Evolutionary conservation across 2,888 invertebrate genomes (phyloP).

Genomic region (Dendrolimus houi): DNA sequence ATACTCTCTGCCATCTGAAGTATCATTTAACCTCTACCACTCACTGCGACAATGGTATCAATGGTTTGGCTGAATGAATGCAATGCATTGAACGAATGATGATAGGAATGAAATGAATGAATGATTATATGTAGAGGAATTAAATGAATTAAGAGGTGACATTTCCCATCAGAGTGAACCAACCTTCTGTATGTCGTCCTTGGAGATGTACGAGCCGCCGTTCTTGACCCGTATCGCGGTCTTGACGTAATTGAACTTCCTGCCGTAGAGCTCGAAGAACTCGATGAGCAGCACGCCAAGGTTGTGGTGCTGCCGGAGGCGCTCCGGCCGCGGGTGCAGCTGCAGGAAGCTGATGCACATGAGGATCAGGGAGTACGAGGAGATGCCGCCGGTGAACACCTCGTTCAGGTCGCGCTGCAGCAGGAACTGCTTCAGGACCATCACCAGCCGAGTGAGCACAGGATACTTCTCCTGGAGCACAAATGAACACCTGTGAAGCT

Average conservation of each 20-base stretch:
- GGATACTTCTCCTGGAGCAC: slow-evolving; percentile 83
- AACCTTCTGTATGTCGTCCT: slow-evolving; percentile 89
- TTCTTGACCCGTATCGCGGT: slow-evolving; percentile 95
- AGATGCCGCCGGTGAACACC: slow-evolving; percentile 99
- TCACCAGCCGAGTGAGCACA: slow-evolving; percentile 93
- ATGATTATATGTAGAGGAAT: no score
- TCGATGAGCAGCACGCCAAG: slow-evolving; percentile 96
- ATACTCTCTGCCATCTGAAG: no score
- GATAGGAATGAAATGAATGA: no score
- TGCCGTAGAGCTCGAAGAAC: slow-evolving; percentile 97
- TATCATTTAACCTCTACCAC: no score
- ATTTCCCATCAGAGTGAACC: neutral
- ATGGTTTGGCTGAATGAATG: no score
- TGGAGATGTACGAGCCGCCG: slow-evolving; percentile 95
- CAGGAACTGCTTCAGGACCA: slow-evolving; percentile 98
- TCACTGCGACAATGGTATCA: no score
- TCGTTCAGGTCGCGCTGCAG: slow-evolving; percentile 98
- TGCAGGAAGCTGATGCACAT: slow-evolving; percentile 98
- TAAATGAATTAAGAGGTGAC: no score
- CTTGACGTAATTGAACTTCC: slow-evolving; percentile 96
- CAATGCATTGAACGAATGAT: no score
- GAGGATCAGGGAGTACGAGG: slow-evolving; percentile 98
- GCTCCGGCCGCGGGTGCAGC: slow-evolving; percentile 91
- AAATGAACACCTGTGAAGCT: no score
- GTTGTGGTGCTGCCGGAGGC: slow-evolving; percentile 80